Percentiles rank a stretch among this genome's conserved stretches.
Conservation (phyloP, 2,113 vertebrate genomes). For the Cygnus atratus region DNA sequence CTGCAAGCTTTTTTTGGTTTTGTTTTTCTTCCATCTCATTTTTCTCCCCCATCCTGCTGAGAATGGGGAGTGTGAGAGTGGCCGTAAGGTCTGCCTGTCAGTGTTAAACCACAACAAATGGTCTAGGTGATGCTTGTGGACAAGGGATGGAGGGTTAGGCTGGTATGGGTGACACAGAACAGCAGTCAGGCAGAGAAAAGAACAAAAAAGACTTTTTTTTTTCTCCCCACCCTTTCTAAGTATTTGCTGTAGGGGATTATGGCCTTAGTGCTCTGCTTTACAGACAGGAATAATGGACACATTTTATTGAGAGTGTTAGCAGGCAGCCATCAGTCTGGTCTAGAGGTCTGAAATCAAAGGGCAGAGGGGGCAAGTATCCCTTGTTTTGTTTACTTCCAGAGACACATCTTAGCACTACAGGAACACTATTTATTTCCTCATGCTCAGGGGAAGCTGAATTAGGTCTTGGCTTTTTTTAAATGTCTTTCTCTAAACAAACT, state of each 20-base stretch:
- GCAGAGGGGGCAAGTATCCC: conserved; percentile 34
- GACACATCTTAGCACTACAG: not conserved
- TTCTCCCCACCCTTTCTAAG: not conserved
- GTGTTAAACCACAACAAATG: too few relatives aligned
- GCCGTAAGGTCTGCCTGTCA: too few relatives aligned
- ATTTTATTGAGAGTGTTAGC: conserved; percentile 40
- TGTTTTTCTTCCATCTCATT: too few relatives aligned
- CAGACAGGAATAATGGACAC: conserved; percentile 16
- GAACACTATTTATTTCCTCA: not conserved
- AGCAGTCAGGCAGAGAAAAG: not conserved
- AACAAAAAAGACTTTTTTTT: not conserved
- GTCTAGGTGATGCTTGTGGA: not conserved
- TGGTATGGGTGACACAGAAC: not conserved
- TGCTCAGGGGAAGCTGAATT: conserved; percentile 15
- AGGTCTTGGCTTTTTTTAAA: conserved; percentile 5
- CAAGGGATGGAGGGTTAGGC: not conserved
- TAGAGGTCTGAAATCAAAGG: conserved; percentile 41
- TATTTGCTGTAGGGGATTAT: not conserved
- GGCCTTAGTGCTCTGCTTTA: conserved; percentile 28
- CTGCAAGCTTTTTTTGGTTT: too few relatives aligned
- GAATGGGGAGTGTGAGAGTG: too few relatives aligned
- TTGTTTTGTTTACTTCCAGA: conserved; percentile 50
- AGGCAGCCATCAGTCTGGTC: conserved; percentile 13
- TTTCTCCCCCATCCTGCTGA: too few relatives aligned
- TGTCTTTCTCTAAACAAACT: conserved; percentile 47